Evolutionary conservation across 92 coral and sea anemone genomes (phyloP).

Genomic region (Epizoanthus ramosus): DNA sequence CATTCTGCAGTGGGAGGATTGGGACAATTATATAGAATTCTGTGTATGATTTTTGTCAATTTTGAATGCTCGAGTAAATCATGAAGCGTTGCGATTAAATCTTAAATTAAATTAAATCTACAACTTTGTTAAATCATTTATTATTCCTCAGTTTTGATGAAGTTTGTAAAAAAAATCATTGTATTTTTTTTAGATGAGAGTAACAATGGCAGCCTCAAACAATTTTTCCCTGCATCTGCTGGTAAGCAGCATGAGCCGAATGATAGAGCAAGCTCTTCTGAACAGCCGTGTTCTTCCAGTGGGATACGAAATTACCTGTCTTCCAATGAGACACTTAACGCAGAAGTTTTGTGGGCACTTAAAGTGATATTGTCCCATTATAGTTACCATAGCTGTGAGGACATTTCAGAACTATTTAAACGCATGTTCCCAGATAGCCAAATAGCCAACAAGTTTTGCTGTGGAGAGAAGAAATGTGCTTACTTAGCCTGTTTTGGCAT

Average conservation of each 20-base stretch:
- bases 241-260: conserved; percentile 8
- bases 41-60: conserved; percentile 19
- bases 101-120: no score
- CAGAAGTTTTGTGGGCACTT: conserved; percentile 50
- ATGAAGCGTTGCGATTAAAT: no score
- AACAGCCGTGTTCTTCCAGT: conserved; percentile 27
- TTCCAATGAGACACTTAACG: conserved; percentile 42
- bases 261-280: conserved; percentile 16
- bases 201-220: conserved; percentile 13
- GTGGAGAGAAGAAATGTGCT: conserved; percentile 47
- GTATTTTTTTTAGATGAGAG: conserved; percentile 29
- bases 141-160: no score
- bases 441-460: conserved; percentile 40
- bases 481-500: conserved; percentile 59
- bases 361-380: conserved; percentile 43
- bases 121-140: no score
- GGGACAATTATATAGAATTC: conserved; percentile 16
- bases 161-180: conserved; percentile 1
- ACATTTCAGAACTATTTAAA: conserved; percentile 34
- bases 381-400: conserved; percentile 52
- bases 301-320: conserved; percentile 21
- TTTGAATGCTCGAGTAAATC: conserved; percentile 25
- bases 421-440: conserved; percentile 54
- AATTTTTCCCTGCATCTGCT: conserved; percentile 20
- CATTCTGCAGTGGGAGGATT: no score